Base-by-base conservation (phyloP, 1,140 invertebrate genomes). In the Drosophila pruinosa region DNA sequence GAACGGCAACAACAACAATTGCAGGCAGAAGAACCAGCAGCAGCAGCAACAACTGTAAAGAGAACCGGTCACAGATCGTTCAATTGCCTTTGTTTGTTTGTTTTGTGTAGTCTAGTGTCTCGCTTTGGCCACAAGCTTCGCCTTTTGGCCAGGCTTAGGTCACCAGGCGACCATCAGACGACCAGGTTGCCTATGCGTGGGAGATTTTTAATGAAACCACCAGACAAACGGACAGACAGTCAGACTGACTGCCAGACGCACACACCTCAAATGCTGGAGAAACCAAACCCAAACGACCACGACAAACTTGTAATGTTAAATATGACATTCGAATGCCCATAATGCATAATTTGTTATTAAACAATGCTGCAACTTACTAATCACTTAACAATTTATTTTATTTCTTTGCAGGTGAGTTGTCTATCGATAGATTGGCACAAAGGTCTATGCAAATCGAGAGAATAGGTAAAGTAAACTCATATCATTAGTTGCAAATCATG, bases 71-170 rank as follows among this genome's bases (percentile, higher is more conserved):
- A 82, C 74, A 73, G 72, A 62, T 69, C 59, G 72, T 81, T 75
- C 78, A 86, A 88, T 82, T 78, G 71, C 82, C 82, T 77, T 81
- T 72, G 79, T 75, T 81, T 73, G 59, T 48, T 70, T 64, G 38
- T 50, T 21, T 53, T 31, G 15, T 28, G 28, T 8, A n/a, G 15
- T 50, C 45, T 47, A 50, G 28, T 22, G 24, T 21, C 48, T 45
- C 24, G 12, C 36, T 59, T 67, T 67, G 28, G 22, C 41, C 34
- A 28, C 17, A 57, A 24, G 26, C 39, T 56, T 14, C 14, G 39
- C 45, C 17, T 47, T 39, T 50, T 61, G 70, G 65, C 56, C 31
- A 34, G 36, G 72, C 56, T 63, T 62, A 56, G 53, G 64, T 63
- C 56, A 73, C 48, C 71, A 36, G 64, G 61, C 70, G 39, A 53